phyloP scores from a whole-genome alignment of 2,888 invertebrate species.

The Morpho helenor region DNA sequence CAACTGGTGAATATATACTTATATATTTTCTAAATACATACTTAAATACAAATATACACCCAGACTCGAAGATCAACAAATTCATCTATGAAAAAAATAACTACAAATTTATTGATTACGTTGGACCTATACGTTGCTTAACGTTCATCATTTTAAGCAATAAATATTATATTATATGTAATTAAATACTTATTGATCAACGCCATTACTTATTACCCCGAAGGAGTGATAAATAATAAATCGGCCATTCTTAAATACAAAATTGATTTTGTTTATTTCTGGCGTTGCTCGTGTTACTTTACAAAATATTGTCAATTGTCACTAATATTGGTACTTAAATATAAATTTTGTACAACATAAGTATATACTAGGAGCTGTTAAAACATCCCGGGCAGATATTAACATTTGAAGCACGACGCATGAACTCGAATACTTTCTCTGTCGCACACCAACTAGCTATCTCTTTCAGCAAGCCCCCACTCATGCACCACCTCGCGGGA shows the following conservation, averaged over 20 bases:
- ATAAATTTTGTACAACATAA: slow-evolving; percentile 11
- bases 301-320: slow-evolving; percentile 13
- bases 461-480: no score
- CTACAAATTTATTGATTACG: no score
- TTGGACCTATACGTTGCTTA: no score
- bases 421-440: no score
- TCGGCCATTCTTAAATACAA: slow-evolving; percentile 9
- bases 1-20: no score
- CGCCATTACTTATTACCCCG: neutral
- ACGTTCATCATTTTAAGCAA: no score
- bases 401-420: neutral
- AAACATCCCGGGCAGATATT: neutral
- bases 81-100: no score
- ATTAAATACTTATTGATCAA: slow-evolving; percentile 5
- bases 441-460: no score
- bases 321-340: slow-evolving; percentile 12
- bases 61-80: no score
- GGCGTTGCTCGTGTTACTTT: slow-evolving; percentile 6
- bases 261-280: slow-evolving; percentile 11
- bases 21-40: no score
- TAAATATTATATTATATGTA: slow-evolving; percentile 1
- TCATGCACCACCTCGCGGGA: no score
- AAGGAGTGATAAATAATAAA: slow-evolving; percentile 6
- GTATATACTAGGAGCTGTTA: slow-evolving; percentile 3
- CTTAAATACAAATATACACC: no score